Percentiles rank a stretch among this genome's conserved stretches.
phyloP scores from a whole-genome alignment of 2,797 vertebrate genomes.

The Sebastes variabilis region DNA sequence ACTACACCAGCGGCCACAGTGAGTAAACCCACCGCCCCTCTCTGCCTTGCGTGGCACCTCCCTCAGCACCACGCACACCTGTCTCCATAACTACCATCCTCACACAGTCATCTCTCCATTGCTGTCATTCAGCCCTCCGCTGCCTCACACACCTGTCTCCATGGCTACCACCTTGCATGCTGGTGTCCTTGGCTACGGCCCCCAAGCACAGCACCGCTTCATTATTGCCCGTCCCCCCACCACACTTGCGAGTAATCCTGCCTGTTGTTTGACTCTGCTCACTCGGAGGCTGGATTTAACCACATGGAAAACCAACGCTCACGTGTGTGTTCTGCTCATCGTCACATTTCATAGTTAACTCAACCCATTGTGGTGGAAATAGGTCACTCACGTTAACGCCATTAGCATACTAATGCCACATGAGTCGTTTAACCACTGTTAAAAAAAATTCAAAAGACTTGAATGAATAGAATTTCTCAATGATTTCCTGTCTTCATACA shows the following conservation, averaged over 20 bases:
- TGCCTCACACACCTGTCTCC: constrained; percentile 79
- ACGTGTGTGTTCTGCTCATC: constrained; percentile 38
- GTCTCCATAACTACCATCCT: constrained; percentile 75
- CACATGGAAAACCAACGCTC: constrained; percentile 24
- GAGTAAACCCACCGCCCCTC: constrained; percentile 79
- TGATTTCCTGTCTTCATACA: constrained; percentile 30
- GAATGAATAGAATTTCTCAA: constrained; percentile 51
- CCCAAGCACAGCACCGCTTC: constrained; percentile 37
- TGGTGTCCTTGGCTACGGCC: constrained; percentile 73
- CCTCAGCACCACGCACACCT: constrained; percentile 59
- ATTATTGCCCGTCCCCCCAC: constrained; percentile 1
- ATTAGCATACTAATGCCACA: constrained; percentile 65
- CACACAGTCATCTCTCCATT: constrained; percentile 56
- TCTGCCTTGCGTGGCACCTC: not conserved
- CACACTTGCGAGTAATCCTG: constrained; percentile 37
- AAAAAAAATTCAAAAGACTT: constrained; percentile 50
- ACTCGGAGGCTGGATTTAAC: constrained; percentile 48
- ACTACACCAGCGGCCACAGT: constrained; percentile 99
- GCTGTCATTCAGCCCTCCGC: constrained; percentile 54
- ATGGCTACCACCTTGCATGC: constrained; percentile 77
- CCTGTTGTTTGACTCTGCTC: constrained; percentile 62
- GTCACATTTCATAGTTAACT: constrained; percentile 66
- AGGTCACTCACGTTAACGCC: constrained; percentile 60
- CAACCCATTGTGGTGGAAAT: constrained; percentile 67
- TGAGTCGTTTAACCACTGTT: constrained; percentile 67